These are phyloP conservation scores for Sylvilagus bachmani DNA, from an alignment of 2,113 vertebrate species.

Conservation along the genomic window DNA sequence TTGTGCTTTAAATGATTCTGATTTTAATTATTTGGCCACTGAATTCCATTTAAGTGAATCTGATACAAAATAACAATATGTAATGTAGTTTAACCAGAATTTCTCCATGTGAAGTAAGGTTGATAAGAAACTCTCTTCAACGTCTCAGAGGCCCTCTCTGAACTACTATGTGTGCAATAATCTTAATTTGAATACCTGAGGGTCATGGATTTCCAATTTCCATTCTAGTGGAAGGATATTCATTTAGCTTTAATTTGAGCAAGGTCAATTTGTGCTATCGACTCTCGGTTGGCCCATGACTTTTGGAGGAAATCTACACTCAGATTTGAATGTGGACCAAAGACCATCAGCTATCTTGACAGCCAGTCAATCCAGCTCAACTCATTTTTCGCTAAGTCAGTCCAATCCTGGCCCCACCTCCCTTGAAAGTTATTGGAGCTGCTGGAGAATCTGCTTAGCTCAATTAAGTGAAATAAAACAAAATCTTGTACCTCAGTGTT, in stretches of 20 bases:
- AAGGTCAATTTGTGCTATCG: neutral
- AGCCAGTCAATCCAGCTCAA: neutral
- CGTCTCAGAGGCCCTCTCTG: neutral
- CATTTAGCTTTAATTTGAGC: slow-evolving; percentile 20
- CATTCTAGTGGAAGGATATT: neutral
- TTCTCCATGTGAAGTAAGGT: neutral
- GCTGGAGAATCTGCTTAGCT: neutral
- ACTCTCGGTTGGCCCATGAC: neutral
- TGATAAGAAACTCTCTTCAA: neutral
- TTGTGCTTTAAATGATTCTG: neutral
- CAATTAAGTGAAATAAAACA: slow-evolving; percentile 12
- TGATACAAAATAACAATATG: neutral
- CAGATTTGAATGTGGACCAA: neutral
- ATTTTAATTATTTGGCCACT: neutral
- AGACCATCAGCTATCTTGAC: neutral
- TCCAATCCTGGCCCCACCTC: fast-evolving
- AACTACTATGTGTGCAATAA: neutral
- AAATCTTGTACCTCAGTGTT: neutral
- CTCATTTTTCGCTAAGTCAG: neutral
- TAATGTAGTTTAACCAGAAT: neutral
- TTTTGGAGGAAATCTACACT: neutral
- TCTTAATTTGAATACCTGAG: slow-evolving; percentile 52
- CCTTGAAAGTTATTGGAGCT: neutral
- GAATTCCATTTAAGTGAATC: neutral
- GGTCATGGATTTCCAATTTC: slow-evolving; percentile 28